A percentile compares a stretch with the other conserved stretches of the same genome.
Evolutionary conservation across 1,140 invertebrate genomes (phyloP).

Genomic region (Dinothrombium tinctorium): DNA sequence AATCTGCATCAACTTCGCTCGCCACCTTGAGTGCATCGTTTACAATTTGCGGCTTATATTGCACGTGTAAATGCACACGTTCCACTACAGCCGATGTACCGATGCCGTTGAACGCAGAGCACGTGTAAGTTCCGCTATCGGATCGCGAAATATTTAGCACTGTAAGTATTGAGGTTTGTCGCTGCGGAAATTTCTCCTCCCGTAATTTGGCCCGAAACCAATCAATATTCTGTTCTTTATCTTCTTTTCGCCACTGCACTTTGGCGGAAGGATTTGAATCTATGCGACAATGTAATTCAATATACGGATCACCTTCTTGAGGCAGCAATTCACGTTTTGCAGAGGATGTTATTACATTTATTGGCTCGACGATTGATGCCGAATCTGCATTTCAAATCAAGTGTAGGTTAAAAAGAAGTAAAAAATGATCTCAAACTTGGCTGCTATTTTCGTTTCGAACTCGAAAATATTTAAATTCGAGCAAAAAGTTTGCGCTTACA

Average conservation of each 20-base stretch:
- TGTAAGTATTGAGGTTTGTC: conserved; percentile 52
- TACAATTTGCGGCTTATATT: conserved; percentile 3
- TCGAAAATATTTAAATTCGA: background rate
- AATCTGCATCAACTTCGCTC: conserved; percentile 47
- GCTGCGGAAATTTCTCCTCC: conserved; percentile 15
- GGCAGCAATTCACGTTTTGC: background rate
- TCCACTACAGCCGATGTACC: too few relatives aligned
- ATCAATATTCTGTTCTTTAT: conserved; percentile 1
- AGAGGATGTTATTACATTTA: background rate
- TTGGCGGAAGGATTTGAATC: background rate
- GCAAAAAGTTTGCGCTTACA: background rate
- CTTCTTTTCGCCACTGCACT: conserved; percentile 1
- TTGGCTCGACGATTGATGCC: background rate
- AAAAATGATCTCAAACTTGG: background rate
- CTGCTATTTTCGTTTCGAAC: background rate
- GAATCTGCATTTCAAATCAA: background rate
- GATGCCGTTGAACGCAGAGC: conserved; percentile 71
- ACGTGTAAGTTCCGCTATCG: conserved; percentile 68
- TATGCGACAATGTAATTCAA: background rate
- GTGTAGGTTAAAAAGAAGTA: background rate
- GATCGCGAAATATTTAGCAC: conserved; percentile 47
- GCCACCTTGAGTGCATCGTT: conserved; percentile 40
- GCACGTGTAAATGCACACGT: background rate
- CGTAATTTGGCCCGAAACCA: conserved; percentile 1
- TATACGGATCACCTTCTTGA: background rate